Conservation (phyloP, 1,140 invertebrate genomes). For the Ectropis grisescens region DNA sequence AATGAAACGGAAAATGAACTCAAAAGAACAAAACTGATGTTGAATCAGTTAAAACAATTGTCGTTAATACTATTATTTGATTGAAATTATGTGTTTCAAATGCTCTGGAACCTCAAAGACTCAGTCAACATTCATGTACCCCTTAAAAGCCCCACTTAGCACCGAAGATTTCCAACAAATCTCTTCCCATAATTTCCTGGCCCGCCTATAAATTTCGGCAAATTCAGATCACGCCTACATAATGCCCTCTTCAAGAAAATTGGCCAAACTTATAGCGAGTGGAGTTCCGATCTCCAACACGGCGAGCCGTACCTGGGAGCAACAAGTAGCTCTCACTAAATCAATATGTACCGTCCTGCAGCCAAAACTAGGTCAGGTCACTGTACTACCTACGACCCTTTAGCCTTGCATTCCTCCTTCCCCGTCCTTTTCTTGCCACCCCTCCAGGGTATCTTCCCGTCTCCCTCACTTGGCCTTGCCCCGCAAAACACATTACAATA, state of each 20-base stretch:
- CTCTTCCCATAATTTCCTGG: no score
- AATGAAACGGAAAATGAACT: no score
- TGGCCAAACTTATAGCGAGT: not conserved
- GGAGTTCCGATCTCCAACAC: not conserved
- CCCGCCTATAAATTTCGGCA: no score
- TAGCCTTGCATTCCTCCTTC: constrained; percentile 51
- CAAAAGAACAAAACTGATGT: no score
- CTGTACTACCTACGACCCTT: constrained; percentile 53
- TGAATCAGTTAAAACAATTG: no score
- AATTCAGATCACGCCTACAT: not conserved
- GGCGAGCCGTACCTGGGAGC: constrained; percentile 20
- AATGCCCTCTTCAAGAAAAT: not conserved
- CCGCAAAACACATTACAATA: constrained; percentile 43
- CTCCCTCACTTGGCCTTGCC: constrained; percentile 46
- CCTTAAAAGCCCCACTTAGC: no score
- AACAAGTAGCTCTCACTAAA: constrained; percentile 58
- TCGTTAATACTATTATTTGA: no score
- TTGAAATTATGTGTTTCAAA: no score
- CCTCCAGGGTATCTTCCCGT: constrained; percentile 13
- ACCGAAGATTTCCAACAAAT: no score
- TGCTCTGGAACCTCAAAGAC: no score
- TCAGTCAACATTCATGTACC: no score
- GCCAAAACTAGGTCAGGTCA: constrained; percentile 56
- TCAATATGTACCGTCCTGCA: constrained; percentile 63
- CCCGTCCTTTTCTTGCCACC: constrained; percentile 21